These are phyloP conservation scores for Idris sp. DNA, from an alignment of 1,140 invertebrate genomes.

Conservation along the genomic window DNA sequence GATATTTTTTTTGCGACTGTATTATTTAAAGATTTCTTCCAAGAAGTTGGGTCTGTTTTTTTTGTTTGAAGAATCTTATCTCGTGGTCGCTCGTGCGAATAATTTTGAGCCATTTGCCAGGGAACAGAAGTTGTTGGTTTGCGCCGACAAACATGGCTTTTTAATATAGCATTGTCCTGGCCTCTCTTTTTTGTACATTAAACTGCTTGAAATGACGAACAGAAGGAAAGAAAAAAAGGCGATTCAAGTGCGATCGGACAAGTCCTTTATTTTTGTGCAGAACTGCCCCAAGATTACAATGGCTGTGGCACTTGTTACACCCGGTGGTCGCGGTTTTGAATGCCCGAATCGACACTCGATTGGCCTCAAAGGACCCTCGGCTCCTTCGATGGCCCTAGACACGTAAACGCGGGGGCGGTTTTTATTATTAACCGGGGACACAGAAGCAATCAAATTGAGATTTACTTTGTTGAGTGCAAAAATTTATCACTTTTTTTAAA, in stretches of 20 bases:
- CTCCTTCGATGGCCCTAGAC: constrained; percentile 42
- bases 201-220: constrained; percentile 37
- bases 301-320: constrained; percentile 57
- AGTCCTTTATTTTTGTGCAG: constrained; percentile 63
- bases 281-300: constrained; percentile 52
- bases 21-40: too few relatives aligned
- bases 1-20: too few relatives aligned
- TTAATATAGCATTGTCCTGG: constrained; percentile 60
- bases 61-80: constrained; percentile 29
- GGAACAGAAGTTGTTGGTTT: constrained; percentile 22
- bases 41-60: too few relatives aligned
- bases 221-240: constrained; percentile 50
- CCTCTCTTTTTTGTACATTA: constrained; percentile 48
- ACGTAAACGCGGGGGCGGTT: constrained; percentile 47
- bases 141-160: constrained; percentile 52
- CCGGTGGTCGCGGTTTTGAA: constrained; percentile 39
- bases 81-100: constrained; percentile 55
- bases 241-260: constrained; percentile 53
- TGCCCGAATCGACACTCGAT: constrained; percentile 65
- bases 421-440: too few relatives aligned
- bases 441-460: too few relatives aligned
- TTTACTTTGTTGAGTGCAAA: too few relatives aligned
- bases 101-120: constrained; percentile 45
- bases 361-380: constrained; percentile 61
- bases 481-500: too few relatives aligned